Evolutionary conservation across 2,888 invertebrate species (phyloP).

Genomic region (Acrobasis repandana): DNA sequence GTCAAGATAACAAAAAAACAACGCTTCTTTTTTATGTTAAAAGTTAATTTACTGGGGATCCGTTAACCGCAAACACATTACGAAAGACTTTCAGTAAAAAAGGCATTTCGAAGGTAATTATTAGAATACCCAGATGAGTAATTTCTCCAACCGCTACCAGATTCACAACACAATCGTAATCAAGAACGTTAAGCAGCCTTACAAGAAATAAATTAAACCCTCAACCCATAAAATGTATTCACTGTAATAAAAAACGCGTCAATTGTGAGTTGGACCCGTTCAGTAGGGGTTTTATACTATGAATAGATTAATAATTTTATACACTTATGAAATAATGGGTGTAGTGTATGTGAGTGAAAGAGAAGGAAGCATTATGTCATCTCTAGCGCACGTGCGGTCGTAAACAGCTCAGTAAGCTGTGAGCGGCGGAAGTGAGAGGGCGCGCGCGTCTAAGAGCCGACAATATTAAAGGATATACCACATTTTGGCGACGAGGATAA

Average conservation of each 20-base stretch:
- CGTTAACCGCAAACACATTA: background rate
- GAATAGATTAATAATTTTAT: too few species aligned
- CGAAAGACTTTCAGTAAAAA: background rate
- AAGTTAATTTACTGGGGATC: background rate
- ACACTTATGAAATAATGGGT: too few species aligned
- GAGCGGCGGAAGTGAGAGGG: too few species aligned
- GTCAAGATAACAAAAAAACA: too few species aligned
- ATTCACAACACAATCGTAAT: constrained; percentile 14
- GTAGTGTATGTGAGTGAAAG: too few species aligned
- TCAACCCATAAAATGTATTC: constrained; percentile 15
- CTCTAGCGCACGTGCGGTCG: too few species aligned
- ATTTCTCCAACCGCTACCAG: constrained; percentile 8
- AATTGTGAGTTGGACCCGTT: background rate
- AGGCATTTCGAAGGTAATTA: constrained; percentile 26
- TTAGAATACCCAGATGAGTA: constrained; percentile 9
- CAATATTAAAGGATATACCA: too few species aligned
- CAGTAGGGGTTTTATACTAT: too few species aligned
- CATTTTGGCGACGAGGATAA: too few species aligned
- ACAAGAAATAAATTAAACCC: constrained; percentile 21
- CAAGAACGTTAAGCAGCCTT: constrained; percentile 11
- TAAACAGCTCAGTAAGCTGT: too few species aligned
- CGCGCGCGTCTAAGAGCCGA: too few species aligned
- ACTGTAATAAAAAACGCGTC: constrained; percentile 6
- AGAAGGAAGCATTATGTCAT: too few species aligned
- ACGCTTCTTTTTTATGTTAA: background rate